These are phyloP conservation scores for Calameuta pallipes DNA, from an alignment of 2,888 invertebrate genomes.

Conservation along the genomic window DNA sequence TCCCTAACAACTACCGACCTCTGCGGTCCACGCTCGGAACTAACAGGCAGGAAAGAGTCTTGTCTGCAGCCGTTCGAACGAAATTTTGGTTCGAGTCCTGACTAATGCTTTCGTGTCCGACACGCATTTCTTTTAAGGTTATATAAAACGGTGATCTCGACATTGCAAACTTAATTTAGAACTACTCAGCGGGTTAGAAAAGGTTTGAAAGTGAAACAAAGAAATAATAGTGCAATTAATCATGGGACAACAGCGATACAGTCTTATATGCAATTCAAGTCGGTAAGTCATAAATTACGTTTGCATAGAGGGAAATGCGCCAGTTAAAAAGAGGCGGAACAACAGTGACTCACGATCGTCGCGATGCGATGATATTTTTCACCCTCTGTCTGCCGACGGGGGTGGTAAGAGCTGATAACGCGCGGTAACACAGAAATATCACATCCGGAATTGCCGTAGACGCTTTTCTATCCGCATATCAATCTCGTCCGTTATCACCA, in stretches of 20 bases:
- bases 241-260: neutral
- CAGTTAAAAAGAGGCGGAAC: neutral
- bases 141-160: neutral
- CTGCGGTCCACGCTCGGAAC: neutral
- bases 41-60: neutral
- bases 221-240: neutral
- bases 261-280: neutral
- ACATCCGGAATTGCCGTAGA: neutral
- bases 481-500: neutral
- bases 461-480: neutral
- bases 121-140: neutral
- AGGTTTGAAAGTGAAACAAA: neutral
- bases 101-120: neutral
- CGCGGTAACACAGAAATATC: neutral
- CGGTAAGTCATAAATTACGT: neutral
- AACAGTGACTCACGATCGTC: neutral
- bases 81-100: neutral
- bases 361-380: neutral
- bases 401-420: neutral
- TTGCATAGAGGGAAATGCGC: neutral
- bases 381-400: neutral
- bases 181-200: neutral
- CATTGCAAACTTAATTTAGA: neutral
- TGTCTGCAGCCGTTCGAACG: neutral
- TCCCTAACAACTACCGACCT: neutral